These are phyloP conservation scores for Halotydeus destructor DNA, from an alignment of 1,140 invertebrate genomes.

Conservation along the genomic window DNA sequence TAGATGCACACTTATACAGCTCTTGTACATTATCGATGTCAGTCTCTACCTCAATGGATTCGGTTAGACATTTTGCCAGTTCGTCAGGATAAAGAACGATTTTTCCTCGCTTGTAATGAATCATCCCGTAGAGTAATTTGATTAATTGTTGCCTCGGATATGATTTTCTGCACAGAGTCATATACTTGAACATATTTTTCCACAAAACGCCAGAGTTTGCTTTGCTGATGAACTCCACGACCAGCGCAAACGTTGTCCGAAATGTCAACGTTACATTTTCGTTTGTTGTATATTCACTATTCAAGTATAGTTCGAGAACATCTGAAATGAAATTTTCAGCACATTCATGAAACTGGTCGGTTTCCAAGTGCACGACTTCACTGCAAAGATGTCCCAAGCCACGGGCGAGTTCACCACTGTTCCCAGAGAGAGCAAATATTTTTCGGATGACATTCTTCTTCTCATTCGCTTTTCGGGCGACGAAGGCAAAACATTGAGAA, in stretches of 20 bases:
- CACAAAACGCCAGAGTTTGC: slow-evolving; percentile 12
- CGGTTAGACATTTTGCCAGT: neutral
- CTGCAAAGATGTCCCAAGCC: slow-evolving; percentile 64
- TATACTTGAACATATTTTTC: slow-evolving; percentile 11
- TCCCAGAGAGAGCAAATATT: slow-evolving; percentile 40
- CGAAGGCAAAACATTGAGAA: slow-evolving; percentile 79
- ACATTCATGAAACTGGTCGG: slow-evolving; percentile 51
- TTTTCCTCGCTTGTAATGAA: slow-evolving; percentile 6
- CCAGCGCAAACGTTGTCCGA: slow-evolving; percentile 5
- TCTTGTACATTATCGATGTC: neutral
- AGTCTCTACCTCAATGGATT: neutral
- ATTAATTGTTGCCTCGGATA: slow-evolving; percentile 5
- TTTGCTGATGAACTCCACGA: slow-evolving; percentile 13
- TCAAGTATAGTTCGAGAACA: slow-evolving; percentile 5
- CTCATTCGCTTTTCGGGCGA: slow-evolving; percentile 54
- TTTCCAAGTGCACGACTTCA: slow-evolving; percentile 56
- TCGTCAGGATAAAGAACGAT: neutral
- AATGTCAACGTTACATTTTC: slow-evolving; percentile 9
- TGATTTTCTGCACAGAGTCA: neutral
- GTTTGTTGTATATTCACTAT: neutral
- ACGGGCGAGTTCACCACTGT: slow-evolving; percentile 35
- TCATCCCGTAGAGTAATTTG: slow-evolving; percentile 9
- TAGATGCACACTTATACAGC: neutral
- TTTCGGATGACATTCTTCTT: slow-evolving; percentile 47
- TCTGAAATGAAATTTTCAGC: slow-evolving; percentile 18